Evolutionary conservation across 2,113 vertebrate species (phyloP).

Genomic region (Eolophus roseicapilla): DNA sequence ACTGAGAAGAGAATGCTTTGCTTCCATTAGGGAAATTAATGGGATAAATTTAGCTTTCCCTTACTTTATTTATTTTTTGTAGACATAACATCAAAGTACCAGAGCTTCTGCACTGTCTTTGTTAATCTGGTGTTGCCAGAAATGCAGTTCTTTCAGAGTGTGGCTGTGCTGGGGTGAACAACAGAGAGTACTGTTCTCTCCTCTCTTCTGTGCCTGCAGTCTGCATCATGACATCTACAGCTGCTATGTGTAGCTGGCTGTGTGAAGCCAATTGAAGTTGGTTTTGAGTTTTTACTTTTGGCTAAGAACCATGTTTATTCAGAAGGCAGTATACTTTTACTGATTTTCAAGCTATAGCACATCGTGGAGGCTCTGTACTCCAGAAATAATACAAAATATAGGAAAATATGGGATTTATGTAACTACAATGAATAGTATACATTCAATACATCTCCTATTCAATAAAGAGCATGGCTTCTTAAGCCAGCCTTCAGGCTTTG

Average conservation of each 20-base stretch:
- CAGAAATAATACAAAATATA: background rate
- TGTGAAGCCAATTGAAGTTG: background rate
- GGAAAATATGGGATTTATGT: background rate
- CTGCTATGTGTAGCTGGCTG: background rate
- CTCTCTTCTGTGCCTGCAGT: background rate
- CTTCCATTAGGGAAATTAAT: background rate
- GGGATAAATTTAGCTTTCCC: background rate
- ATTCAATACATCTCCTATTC: background rate
- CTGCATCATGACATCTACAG: accelerated
- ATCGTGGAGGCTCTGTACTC: background rate
- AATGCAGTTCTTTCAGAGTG: background rate
- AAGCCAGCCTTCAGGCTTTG: background rate
- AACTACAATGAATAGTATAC: background rate
- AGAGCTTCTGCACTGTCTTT: background rate
- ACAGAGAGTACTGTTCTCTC: accelerated
- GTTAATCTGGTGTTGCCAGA: background rate
- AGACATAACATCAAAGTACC: background rate
- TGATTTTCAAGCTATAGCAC: background rate
- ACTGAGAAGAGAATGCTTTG: background rate
- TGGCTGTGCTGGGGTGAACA: background rate
- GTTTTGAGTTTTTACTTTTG: background rate
- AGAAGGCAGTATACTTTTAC: background rate
- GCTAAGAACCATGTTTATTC: background rate
- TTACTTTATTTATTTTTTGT: background rate
- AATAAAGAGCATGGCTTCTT: background rate